Percentiles rank a stretch among this genome's conserved stretches.
These are phyloP conservation scores for Ceratosolen solmsi DNA, from an alignment of 1,140 invertebrate genomes.

Conservation along the genomic window DNA sequence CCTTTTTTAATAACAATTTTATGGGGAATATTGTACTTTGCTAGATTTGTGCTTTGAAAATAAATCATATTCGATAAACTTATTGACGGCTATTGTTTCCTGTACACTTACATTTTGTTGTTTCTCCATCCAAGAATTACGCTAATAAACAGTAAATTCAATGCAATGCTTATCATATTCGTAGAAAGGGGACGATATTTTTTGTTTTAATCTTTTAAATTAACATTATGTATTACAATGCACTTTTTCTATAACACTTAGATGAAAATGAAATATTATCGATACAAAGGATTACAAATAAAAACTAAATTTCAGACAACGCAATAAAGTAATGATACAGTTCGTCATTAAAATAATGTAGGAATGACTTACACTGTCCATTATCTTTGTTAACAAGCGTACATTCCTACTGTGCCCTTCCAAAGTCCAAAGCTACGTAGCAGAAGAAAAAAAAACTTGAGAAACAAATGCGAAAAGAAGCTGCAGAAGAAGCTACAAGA, in stretches of 20 bases:
- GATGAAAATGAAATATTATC: too few relatives aligned
- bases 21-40: background rate
- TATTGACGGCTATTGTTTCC: too few relatives aligned
- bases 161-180: too few relatives aligned
- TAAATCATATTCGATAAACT: too few relatives aligned
- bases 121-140: too few relatives aligned
- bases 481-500: constrained; percentile 48
- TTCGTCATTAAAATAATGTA: constrained; percentile 49
- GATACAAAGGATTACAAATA: too few relatives aligned
- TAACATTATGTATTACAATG: too few relatives aligned
- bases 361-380: background rate
- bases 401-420: constrained; percentile 49
- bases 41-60: background rate
- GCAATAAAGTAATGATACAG: constrained; percentile 17
- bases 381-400: constrained; percentile 52
- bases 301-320: background rate
- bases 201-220: too few relatives aligned
- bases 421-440: background rate
- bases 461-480: constrained; percentile 33
- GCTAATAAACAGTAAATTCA: too few relatives aligned
- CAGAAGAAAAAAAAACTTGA: background rate
- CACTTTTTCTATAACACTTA: too few relatives aligned
- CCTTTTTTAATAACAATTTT: background rate
- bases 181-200: too few relatives aligned
- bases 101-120: too few relatives aligned